These are phyloP conservation scores for Asarcornis scutulata DNA, from an alignment of 2,113 vertebrate genomes.

Conservation along the genomic window DNA sequence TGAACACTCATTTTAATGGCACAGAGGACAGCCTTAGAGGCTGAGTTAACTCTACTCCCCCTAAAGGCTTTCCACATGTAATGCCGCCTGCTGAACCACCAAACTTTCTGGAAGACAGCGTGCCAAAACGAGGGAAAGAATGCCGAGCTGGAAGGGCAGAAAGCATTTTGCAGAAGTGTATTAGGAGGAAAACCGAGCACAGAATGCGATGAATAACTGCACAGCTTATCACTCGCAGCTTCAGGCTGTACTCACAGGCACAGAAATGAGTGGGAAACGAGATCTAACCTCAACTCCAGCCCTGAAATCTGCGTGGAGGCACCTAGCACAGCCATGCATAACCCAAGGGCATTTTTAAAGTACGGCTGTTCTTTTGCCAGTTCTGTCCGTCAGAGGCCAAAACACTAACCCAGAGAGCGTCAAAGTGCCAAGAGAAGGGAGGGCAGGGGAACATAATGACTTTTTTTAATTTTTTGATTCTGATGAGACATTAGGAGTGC, in stretches of 20 bases:
- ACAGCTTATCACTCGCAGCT: neutral
- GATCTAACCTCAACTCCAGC: neutral
- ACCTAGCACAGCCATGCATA: neutral
- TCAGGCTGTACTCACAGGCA: neutral
- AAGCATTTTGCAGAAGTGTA: neutral
- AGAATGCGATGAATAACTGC: neutral
- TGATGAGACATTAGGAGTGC: neutral
- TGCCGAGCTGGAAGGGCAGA: rapidly evolving
- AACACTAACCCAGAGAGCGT: neutral
- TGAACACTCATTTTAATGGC: neutral
- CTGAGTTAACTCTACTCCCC: neutral
- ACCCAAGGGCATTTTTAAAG: neutral
- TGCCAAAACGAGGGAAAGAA: neutral
- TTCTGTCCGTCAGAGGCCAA: neutral
- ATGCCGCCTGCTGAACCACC: neutral
- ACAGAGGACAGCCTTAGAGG: neutral
- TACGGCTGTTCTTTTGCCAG: neutral
- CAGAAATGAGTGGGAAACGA: neutral
- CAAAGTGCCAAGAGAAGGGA: neutral
- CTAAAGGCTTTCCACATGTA: neutral
- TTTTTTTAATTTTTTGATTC: neutral
- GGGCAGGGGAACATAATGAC: neutral
- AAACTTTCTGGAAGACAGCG: rapidly evolving
- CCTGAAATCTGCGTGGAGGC: neutral
- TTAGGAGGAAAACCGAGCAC: neutral